These are phyloP conservation scores for Poecile atricapillus DNA, from an alignment of 2,113 vertebrate genomes.

Conservation along the genomic window DNA sequence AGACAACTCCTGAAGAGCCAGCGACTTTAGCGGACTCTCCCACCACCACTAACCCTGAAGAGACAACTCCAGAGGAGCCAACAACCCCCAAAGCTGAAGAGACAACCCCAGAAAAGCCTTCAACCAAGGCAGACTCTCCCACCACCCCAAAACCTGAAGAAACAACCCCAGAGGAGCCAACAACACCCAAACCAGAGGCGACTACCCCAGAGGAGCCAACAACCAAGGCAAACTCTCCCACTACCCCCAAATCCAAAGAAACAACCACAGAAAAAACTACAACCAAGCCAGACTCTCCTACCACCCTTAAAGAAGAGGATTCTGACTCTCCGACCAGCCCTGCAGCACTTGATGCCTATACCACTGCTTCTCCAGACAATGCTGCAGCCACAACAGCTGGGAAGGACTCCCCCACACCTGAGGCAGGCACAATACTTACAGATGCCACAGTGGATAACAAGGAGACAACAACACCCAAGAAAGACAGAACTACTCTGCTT, in stretches of 20 bases:
- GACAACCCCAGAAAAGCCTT: background rate
- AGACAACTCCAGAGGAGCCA: background rate
- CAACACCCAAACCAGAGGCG: rapidly evolving
- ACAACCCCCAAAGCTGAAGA: rapidly evolving
- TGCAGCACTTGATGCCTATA: background rate
- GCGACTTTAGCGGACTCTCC: too few relatives aligned
- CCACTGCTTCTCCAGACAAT: background rate
- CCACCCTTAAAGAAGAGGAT: background rate
- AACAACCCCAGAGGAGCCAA: rapidly evolving
- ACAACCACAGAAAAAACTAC: background rate
- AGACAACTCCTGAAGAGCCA: background rate
- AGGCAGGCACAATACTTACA: background rate
- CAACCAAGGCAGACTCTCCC: too few relatives aligned
- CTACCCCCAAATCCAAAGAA: rapidly evolving
- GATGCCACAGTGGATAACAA: background rate
- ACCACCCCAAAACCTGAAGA: rapidly evolving
- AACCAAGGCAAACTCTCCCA: rapidly evolving
- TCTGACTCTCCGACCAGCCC: rapidly evolving
- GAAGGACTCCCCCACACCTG: background rate
- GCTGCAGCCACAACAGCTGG: background rate
- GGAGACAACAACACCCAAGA: background rate
- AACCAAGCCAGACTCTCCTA: background rate
- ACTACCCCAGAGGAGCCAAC: background rate
- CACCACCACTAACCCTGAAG: rapidly evolving
- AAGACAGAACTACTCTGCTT: background rate